These are phyloP conservation scores for Flexamia atlantica DNA, from an alignment of 2,888 invertebrate genomes.

Conservation along the genomic window DNA sequence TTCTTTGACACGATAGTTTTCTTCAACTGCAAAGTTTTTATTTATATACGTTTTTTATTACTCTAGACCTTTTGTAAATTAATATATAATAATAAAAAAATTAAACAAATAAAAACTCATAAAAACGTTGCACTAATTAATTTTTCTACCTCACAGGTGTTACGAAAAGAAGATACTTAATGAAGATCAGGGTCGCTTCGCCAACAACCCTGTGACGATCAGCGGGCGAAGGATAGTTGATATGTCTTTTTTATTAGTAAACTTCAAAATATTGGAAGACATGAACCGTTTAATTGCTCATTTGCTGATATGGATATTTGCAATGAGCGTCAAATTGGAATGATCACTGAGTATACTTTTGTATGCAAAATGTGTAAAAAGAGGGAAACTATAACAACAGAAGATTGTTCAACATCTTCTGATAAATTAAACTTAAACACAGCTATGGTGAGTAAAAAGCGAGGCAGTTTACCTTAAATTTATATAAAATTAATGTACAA, in stretches of 20 bases:
- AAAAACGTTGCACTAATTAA: no score
- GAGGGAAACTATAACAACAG: not conserved
- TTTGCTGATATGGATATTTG: not conserved
- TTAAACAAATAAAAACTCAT: no score
- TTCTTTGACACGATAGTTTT: no score
- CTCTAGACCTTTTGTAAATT: no score
- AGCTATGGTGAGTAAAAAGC: not conserved
- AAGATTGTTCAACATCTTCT: not conserved
- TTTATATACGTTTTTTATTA: no score
- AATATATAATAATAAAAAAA: no score
- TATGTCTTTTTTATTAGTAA: not conserved
- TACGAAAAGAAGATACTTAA: no score
- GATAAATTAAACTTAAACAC: not conserved
- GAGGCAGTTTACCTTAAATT: no score
- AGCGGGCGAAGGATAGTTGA: not conserved
- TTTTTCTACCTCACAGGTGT: no score
- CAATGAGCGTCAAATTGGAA: not conserved
- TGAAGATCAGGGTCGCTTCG: no score
- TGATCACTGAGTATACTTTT: not conserved
- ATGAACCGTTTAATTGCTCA: not conserved
- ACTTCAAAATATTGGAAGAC: not conserved
- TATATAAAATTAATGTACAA: no score
- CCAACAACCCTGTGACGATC: not conserved
- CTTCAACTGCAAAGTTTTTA: no score
- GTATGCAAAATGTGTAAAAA: not conserved